Base-by-base conservation (phyloP, 2,113 vertebrate species). In the Aegypius monachus region DNA sequence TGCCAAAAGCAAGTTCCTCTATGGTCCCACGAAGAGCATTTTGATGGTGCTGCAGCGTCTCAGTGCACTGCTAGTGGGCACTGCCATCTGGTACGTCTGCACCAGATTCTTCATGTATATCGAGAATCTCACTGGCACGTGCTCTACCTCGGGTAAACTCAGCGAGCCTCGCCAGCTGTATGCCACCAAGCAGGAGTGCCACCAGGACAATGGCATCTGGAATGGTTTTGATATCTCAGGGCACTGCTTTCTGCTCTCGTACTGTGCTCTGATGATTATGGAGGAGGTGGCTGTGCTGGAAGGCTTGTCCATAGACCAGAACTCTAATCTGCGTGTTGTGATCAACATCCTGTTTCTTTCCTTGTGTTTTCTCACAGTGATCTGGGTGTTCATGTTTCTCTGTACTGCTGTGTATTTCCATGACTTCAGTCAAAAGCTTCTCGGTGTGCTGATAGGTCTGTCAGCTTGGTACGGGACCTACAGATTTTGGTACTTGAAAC, bases 371-470 rank as follows among this genome's bases (percentile, higher is more conserved):
- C 96, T 99, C 42, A 86, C 98, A 13, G 1, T 96, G 21, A 89
- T 99, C 13, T 99, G 99, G 99, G 79, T 99, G 79, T 99, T 98
- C 97, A 99, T 99, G 99, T 99, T 99, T 70, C 86, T 97, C 20
- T 99, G 98, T 82, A 99, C 99, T 8, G 99, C 99, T 0, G 53
- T 99, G 40, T 99, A 99, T 95, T 99, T 99, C 97, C 99, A 99
- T 21, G 80, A 99, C 75, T 80, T 97, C 8, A 97, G 92, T 38
- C 99, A 99, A 65, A 99, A 99, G 96, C 29, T 99, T 11, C 95
- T 99, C 0, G 99, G 99, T 25, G 99, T 99, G 21, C 38, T 96
- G 6, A 98, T 98, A 9, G 99, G 98, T 34, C 90, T 99, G 63
- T 63, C 98, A 43, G 98, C 97, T 20, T 99, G 99, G 99, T 99